Evolutionary conservation across 1,140 invertebrate genomes (phyloP), one percentile per base, ranked within the genome.

Genomic region (Apis dorsata): DNA sequence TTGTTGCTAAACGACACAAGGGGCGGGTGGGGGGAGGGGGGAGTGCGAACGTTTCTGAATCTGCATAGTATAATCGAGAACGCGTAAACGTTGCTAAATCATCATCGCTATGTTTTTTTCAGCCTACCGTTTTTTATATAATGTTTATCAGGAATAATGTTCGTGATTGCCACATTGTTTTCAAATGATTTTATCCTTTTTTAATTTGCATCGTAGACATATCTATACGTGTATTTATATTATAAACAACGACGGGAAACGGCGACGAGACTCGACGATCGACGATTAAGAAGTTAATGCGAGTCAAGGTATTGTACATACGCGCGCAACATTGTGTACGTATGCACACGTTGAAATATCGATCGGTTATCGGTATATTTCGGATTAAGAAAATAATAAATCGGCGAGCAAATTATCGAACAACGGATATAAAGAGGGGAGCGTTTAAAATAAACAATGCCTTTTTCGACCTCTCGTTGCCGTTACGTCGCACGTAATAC

Each of bases 241-340:
- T 57, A 57, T 51, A 21, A 80, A 51, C 57, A 79, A 79, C 69
- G 69, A 63, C 78, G 13, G 60, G 79, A 59, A 81, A 81, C 79
- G 79, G 70, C 79, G 79, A 53, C 71, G 63, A 74, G 60, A 57
- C 79, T 59, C 72, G 73, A 81, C 69, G 70, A 80, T 44, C n/a
- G 12, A 28, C 66, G n/a, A 11, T 51, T 53, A 62, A 53, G 19
- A 28, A 44, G 21, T 62, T 73, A 44, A n/a, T 57, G 21, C 8
- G n/a, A 59, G 9, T 53, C 49, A n/a, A 57, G 1, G 11, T 69
- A 73, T 34, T 7, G 11, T 28, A 3, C 59, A 24, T 15, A 15
- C 24, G 10, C 68, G 2, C 12, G 12, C 24, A 13, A 1, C 12
- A 53, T 11, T 63, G 19, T 21, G 28, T 12, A 21, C 10, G 17